Evolutionary conservation across 2,888 invertebrate species (phyloP).

Genomic region (Cantharis flavilabris): DNA sequence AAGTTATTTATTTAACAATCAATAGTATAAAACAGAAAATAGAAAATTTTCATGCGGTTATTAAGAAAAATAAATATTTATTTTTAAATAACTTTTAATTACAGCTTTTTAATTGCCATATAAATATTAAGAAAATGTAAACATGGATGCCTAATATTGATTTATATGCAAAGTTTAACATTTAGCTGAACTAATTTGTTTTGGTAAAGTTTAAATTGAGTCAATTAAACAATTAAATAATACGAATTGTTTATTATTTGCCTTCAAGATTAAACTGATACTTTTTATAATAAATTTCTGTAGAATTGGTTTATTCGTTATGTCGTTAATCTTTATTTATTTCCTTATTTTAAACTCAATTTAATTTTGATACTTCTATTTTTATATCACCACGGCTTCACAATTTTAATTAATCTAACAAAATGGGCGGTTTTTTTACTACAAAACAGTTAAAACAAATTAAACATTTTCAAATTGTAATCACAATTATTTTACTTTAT

Average conservation of each 20-base stretch:
- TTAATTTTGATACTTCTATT: background rate
- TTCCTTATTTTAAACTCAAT: background rate
- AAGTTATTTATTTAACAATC: constrained; percentile 9
- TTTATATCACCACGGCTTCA: background rate
- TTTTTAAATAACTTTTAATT: constrained; percentile 23
- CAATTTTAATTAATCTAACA: background rate
- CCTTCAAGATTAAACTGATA: background rate
- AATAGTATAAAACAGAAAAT: background rate
- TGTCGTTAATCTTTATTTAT: background rate
- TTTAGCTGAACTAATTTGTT: constrained; percentile 23
- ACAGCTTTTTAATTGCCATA: constrained; percentile 25
- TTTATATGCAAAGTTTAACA: constrained; percentile 28
- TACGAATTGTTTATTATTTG: constrained; percentile 4
- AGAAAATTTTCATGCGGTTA: background rate
- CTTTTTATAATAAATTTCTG: background rate
- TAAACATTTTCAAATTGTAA: background rate
- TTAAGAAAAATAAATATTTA: background rate
- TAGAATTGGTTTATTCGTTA: background rate
- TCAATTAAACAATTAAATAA: constrained; percentile 18
- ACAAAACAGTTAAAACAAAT: background rate
- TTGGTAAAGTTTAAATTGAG: constrained; percentile 23
- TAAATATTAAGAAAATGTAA: constrained; percentile 27
- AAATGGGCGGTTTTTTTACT: background rate
- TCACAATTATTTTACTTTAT: background rate
- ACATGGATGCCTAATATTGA: constrained; percentile 25